These are phyloP conservation scores for Rhabdornis inornatus DNA, from an alignment of 2,113 vertebrate species.

Conservation along the genomic window DNA sequence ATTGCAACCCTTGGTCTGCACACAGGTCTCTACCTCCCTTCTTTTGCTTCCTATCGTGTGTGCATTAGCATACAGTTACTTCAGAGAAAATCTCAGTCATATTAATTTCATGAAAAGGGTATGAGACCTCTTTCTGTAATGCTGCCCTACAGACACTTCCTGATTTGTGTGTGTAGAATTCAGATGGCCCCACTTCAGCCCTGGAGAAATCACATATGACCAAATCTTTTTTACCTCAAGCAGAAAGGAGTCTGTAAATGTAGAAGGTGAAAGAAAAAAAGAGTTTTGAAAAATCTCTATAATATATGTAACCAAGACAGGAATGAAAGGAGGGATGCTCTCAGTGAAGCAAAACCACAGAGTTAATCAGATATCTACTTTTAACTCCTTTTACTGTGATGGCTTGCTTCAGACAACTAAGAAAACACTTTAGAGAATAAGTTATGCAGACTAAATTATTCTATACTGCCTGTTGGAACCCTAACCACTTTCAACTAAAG, in stretches of 20 bases:
- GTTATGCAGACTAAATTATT: neutral
- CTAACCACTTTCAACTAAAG: too few species aligned
- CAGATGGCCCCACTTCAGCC: neutral
- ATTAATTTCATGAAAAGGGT: neutral
- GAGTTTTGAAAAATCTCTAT: neutral
- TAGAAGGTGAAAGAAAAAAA: neutral
- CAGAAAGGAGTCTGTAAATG: neutral
- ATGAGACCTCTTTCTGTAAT: neutral
- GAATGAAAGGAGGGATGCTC: neutral
- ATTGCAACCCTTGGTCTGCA: neutral
- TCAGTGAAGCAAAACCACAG: neutral
- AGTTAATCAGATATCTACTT: neutral
- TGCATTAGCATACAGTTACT: neutral
- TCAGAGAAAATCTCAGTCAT: neutral
- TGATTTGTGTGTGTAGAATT: neutral
- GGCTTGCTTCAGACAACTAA: neutral
- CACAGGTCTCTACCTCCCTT: neutral
- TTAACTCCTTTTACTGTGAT: neutral
- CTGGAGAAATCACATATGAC: neutral
- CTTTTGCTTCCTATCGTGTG: accelerated
- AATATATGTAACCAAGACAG: neutral
- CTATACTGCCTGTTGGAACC: neutral
- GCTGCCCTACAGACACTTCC: neutral
- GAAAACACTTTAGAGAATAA: neutral
- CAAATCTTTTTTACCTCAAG: neutral